Base-by-base conservation (phyloP, 1,140 invertebrate species). In the Listronotus oregonensis region DNA sequence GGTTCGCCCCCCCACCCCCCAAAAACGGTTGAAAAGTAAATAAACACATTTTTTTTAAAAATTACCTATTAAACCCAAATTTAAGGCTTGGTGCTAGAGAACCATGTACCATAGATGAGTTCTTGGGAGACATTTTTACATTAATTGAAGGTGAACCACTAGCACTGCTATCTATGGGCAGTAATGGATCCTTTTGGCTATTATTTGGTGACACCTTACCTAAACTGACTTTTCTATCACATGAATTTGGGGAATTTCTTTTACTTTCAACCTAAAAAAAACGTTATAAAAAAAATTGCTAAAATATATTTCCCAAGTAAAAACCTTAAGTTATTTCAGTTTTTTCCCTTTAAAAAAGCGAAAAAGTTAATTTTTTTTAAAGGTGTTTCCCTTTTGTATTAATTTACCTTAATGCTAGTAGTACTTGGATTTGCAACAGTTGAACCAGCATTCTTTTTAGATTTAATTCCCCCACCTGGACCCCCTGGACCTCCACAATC, bases 181-280 rank as follows among this genome's bases (percentile, higher is more conserved):
- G 34, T 14, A 65, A 51, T n/a, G 51, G 46, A 40, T 76, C 73
- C 55, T 76, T 73, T 43, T 69, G 59, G 50, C 50, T 56, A 40
- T 60, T 34, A 56, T 63, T 76, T 32, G 76, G 74, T 3, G 76
- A 76, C 4, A 83, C 77, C 77, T 85, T 85, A 66, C 82, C 82
- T 18, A 78, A 77, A 46, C 77, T 73, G 44, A 78, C 78, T 39
- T 73, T 84, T 80, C 64, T 82, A 70, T 78, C 75, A 62, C 68
- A 68, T 12, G 69, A 68, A 40, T 83, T 87, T 0, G 87, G 86
- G 50, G 86, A 88, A 62, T 86, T 85, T 72, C 86, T 85, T 46
- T 83, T 84, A 17, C 81, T 80, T 77, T 89, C 87, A 21, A 87
- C 80, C 76, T 89, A 88, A 3, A 89, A 83, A 27, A 27, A 3